These are phyloP conservation scores for Myrmecobius fasciatus DNA, from an alignment of 2,113 vertebrate genomes.

Conservation along the genomic window DNA sequence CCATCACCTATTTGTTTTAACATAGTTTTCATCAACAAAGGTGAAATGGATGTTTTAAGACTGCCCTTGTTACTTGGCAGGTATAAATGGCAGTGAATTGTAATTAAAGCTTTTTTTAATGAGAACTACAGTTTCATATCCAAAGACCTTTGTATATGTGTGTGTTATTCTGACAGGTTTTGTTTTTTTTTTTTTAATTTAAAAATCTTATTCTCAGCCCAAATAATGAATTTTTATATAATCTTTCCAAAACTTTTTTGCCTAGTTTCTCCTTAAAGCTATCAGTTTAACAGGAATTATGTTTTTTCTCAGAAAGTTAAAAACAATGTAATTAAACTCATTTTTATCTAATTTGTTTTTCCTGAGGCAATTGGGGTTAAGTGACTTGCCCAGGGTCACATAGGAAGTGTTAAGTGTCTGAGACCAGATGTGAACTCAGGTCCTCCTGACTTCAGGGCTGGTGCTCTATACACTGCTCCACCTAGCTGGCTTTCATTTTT, in stretches of 20 bases:
- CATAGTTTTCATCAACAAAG: conserved; percentile 54
- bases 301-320: neutral
- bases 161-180: neutral
- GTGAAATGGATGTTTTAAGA: conserved; percentile 21
- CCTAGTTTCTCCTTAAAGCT: conserved; percentile 23
- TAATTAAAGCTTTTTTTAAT: neutral
- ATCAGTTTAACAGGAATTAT: neutral
- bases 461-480: too few species aligned
- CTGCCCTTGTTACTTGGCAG: neutral
- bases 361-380: too few species aligned
- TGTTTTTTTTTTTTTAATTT: neutral
- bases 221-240: neutral
- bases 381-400: too few species aligned
- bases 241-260: neutral
- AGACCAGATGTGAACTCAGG: too few species aligned
- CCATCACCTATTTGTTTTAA: conserved; percentile 50
- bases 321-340: conserved; percentile 1
- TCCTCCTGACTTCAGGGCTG: too few species aligned
- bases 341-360: too few species aligned
- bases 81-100: neutral
- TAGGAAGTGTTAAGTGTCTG: too few species aligned
- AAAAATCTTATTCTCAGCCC: conserved; percentile 31
- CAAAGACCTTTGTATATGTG: neutral
- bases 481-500: too few species aligned
- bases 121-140: neutral